Percentiles rank a stretch among this genome's conserved stretches.
These are phyloP conservation scores for Morpho achilles DNA, from an alignment of 2,888 invertebrate genomes.

Conservation along the genomic window DNA sequence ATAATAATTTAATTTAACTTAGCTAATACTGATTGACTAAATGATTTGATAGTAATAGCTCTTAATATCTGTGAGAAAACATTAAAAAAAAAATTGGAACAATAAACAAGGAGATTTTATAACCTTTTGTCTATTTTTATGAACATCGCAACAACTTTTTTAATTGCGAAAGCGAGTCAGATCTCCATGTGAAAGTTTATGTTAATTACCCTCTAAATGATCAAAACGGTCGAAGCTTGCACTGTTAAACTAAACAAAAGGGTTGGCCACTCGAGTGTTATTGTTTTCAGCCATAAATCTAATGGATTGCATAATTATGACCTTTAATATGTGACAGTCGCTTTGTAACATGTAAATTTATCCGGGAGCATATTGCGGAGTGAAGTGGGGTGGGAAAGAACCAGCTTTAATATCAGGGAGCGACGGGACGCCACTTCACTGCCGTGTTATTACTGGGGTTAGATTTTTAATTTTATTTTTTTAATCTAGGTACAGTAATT, in stretches of 20 bases:
- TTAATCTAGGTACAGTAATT: conserved; percentile 22
- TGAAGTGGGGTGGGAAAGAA: conserved; percentile 69
- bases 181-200: conserved; percentile 62
- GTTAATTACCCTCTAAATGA: conserved; percentile 75
- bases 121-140: conserved; percentile 45
- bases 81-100: conserved; percentile 1
- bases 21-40: too few relatives aligned
- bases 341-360: conserved; percentile 73
- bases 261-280: conserved; percentile 53
- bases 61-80: neutral
- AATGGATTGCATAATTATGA: conserved; percentile 68
- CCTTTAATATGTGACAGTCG: conserved; percentile 73
- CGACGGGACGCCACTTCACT: conserved; percentile 63
- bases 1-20: too few relatives aligned
- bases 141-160: conserved; percentile 44
- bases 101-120: conserved; percentile 40
- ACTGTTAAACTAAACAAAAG: conserved; percentile 54
- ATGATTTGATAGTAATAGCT: too few relatives aligned
- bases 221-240: conserved; percentile 51
- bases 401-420: conserved; percentile 53
- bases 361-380: conserved; percentile 43
- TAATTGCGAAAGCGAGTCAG: conserved; percentile 55
- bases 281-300: conserved; percentile 76
- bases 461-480: conserved; percentile 33
- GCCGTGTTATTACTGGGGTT: conserved; percentile 35